These are phyloP conservation scores for Achlya flavicornis DNA, from an alignment of 2,888 invertebrate genomes.

Conservation along the genomic window DNA sequence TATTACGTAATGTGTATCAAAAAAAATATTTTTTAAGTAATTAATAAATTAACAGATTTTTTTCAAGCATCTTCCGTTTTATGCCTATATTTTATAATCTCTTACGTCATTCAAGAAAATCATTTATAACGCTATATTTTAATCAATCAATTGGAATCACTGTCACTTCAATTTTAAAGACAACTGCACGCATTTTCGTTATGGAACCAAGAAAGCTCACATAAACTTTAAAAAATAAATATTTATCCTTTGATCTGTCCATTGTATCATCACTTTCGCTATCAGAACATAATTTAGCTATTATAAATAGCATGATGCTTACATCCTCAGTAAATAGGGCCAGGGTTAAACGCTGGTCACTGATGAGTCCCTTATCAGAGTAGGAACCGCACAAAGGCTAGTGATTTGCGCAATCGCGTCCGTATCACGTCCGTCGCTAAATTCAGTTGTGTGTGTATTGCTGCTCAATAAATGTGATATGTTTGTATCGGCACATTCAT, in stretches of 20 bases:
- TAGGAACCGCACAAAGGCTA: constrained; percentile 79
- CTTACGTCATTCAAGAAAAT: background rate
- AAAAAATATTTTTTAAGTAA: constrained; percentile 29
- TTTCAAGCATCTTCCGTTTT: constrained; percentile 13
- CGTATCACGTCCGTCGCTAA: constrained; percentile 74
- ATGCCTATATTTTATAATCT: background rate
- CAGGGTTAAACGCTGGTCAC: constrained; percentile 72
- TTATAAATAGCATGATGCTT: constrained; percentile 40
- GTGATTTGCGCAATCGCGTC: constrained; percentile 75
- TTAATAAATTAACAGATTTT: constrained; percentile 20
- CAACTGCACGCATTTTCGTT: background rate
- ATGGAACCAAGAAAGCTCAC: background rate
- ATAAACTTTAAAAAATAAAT: background rate
- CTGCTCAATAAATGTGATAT: constrained; percentile 34
- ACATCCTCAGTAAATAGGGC: constrained; percentile 75
- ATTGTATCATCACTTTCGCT: constrained; percentile 13
- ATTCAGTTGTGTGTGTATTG: constrained; percentile 67
- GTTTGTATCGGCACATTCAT: background rate
- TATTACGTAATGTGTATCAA: constrained; percentile 63
- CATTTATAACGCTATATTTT: too few relatives aligned
- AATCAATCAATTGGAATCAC: background rate
- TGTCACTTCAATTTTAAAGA: background rate
- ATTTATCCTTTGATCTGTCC: background rate
- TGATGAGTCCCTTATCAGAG: constrained; percentile 69
- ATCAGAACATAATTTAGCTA: constrained; percentile 22